Percentiles rank a stretch among this genome's conserved stretches.
Evolutionary conservation across 1,140 invertebrate species (phyloP).

Genomic region (Neodiprion fabricii): DNA sequence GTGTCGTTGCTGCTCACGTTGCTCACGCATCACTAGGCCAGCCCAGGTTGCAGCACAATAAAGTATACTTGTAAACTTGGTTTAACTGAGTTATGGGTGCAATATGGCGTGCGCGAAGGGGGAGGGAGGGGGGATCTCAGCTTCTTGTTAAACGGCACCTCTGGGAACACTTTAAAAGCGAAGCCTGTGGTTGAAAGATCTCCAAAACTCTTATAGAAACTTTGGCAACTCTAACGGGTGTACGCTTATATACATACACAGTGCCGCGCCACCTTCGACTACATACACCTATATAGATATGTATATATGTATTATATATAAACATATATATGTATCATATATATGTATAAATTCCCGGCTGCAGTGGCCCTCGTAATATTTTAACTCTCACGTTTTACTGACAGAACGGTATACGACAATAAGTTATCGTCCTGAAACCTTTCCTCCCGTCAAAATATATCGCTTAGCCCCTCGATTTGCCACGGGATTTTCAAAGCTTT

Average conservation of each 20-base stretch:
- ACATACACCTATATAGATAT: too few species aligned
- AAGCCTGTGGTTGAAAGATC: slow-evolving; percentile 2
- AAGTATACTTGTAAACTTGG: slow-evolving; percentile 3
- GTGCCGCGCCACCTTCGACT: too few species aligned
- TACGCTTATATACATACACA: too few species aligned
- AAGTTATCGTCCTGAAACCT: slow-evolving; percentile 35
- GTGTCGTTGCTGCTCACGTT: neutral
- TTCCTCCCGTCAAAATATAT: too few species aligned
- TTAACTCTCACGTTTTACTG: slow-evolving; percentile 45
- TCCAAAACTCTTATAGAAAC: neutral
- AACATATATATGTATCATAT: too few species aligned
- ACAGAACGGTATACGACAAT: slow-evolving; percentile 43
- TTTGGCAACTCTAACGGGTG: neutral
- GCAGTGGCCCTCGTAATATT: slow-evolving; percentile 44
- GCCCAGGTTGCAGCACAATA: neutral
- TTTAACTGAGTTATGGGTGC: neutral
- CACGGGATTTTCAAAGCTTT: slow-evolving; percentile 30
- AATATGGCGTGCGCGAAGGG: neutral
- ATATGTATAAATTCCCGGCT: slow-evolving; percentile 16
- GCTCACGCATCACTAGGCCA: slow-evolving; percentile 2
- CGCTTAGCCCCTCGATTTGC: slow-evolving; percentile 9
- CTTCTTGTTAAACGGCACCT: neutral
- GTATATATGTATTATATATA: too few species aligned
- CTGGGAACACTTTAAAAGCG: slow-evolving; percentile 1
- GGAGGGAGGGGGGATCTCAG: neutral